Conservation (phyloP, 2,888 invertebrate species). For the Papilio demoleus region DNA sequence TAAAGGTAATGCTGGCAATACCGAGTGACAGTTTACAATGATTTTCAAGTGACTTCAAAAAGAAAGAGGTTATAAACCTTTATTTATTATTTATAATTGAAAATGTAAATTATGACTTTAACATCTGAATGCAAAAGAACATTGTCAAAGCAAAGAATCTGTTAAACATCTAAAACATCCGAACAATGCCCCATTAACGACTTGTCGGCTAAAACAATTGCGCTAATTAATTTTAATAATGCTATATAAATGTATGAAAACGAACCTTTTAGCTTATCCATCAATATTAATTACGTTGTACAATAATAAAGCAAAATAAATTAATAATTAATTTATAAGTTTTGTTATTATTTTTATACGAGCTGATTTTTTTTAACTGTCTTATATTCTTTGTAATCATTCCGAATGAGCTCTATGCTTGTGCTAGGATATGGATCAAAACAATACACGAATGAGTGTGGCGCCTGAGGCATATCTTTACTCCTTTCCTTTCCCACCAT, state of each 20-base stretch:
- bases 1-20: too few species aligned
- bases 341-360: too few species aligned
- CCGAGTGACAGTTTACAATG: too few species aligned
- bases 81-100: neutral
- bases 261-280: conserved; percentile 14
- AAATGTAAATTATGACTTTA: neutral
- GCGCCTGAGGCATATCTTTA: too few species aligned
- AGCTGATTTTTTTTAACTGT: too few species aligned
- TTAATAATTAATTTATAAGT: neutral
- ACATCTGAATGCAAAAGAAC: neutral
- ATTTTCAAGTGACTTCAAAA: too few species aligned
- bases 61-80: too few species aligned
- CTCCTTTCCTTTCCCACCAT: too few species aligned
- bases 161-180: conserved; percentile 26
- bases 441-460: too few species aligned
- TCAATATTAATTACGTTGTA: conserved; percentile 18
- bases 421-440: too few species aligned
- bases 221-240: conserved; percentile 25
- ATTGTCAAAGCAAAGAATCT: conserved; percentile 18
- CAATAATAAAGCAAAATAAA: neutral
- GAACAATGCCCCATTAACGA: conserved; percentile 25
- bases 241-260: conserved; percentile 21
- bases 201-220: conserved; percentile 25
- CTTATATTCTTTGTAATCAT: too few species aligned
- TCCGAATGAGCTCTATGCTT: too few species aligned